Percentiles rank a stretch among this genome's conserved stretches.
These are phyloP conservation scores for Ornithorhynchus anatinus DNA, from an alignment of 2,113 vertebrate genomes.

Conservation along the genomic window DNA sequence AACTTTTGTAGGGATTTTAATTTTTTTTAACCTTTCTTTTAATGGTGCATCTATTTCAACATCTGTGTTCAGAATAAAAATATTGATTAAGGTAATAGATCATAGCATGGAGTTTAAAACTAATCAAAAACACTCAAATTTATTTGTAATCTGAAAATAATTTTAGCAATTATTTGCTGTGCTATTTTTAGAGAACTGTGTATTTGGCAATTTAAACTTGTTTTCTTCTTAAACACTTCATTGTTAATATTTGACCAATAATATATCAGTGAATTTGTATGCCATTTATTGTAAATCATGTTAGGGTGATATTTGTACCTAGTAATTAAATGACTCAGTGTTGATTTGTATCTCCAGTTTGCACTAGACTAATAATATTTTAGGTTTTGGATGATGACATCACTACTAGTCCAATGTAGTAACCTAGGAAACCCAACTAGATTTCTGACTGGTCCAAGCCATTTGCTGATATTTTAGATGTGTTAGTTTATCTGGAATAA, in stretches of 20 bases:
- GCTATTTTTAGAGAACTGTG: neutral
- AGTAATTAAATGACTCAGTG: conserved; percentile 70
- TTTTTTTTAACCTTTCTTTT: too few relatives aligned
- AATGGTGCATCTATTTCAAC: too few relatives aligned
- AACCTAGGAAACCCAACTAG: conserved; percentile 67
- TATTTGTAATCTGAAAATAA: conserved; percentile 36
- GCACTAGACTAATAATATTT: conserved; percentile 39
- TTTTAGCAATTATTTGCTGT: conserved; percentile 41
- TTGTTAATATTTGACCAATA: conserved; percentile 46
- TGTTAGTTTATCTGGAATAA: neutral
- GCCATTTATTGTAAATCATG: conserved; percentile 32
- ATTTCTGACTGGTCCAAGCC: conserved; percentile 37
- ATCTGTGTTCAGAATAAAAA: neutral
- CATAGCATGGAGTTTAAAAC: too few relatives aligned
- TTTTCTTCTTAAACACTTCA: conserved; percentile 6
- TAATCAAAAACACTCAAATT: conserved; percentile 14
- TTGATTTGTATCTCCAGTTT: conserved; percentile 58
- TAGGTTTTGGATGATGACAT: conserved; percentile 52
- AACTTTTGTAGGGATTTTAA: too few relatives aligned
- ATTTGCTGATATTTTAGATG: conserved; percentile 24
- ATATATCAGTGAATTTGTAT: conserved; percentile 22
- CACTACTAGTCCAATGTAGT: conserved; percentile 46
- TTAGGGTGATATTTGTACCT: conserved; percentile 51
- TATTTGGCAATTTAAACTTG: conserved; percentile 40
- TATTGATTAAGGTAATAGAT: too few relatives aligned